These are phyloP conservation scores for Cacoxenus indagator DNA, from an alignment of 2,888 invertebrate species.

Conservation along the genomic window DNA sequence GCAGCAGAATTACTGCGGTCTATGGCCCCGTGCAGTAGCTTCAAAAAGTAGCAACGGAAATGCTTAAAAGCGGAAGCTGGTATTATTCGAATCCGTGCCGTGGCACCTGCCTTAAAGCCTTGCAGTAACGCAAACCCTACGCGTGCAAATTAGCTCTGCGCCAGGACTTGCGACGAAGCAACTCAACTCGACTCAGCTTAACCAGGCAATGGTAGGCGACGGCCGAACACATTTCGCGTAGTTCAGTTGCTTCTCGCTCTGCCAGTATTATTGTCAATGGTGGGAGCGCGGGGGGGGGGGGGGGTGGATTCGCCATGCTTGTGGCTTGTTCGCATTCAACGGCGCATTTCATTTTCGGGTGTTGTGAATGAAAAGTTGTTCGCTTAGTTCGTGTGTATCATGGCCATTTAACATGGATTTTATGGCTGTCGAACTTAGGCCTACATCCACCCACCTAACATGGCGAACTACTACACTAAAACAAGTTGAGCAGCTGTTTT, in stretches of 20 bases:
- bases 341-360: conserved; percentile 1
- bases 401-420: not conserved
- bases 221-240: not conserved
- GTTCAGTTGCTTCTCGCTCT: not conserved
- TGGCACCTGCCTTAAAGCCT: not conserved
- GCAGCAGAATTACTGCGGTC: no score
- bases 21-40: no score
- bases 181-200: no score
- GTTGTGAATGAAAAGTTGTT: conserved; percentile 7
- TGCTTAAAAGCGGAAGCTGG: not conserved
- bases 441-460: not conserved
- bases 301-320: not conserved
- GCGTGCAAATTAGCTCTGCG: not conserved
- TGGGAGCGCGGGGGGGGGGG: not conserved
- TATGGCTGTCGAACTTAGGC: not conserved
- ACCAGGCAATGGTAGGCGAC: not conserved
- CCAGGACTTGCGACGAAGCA: conserved; percentile 1
- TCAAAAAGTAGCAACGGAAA: conserved; percentile 1
- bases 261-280: not conserved
- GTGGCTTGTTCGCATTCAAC: conserved; percentile 14
- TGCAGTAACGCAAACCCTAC: no score
- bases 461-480: no score
- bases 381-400: not conserved
- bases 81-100: not conserved
- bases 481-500: conserved; percentile 14